Conservation (phyloP, 2,888 invertebrate species). For the Drosophila affinis region DNA sequence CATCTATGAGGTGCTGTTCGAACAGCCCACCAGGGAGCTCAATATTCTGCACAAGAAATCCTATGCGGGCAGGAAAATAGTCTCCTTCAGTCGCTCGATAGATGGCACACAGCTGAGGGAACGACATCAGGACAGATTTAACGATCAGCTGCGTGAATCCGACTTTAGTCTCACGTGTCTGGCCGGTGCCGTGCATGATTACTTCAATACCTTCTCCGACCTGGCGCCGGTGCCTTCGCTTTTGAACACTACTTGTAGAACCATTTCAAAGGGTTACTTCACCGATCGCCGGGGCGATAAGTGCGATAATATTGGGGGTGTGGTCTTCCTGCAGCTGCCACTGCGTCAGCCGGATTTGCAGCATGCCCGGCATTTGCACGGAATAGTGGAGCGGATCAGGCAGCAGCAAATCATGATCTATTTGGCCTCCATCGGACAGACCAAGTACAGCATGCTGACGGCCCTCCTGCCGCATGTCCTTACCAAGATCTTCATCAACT, state of each 20-base stretch:
- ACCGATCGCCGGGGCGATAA: slow-evolving; percentile 78
- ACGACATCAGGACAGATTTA: slow-evolving; percentile 69
- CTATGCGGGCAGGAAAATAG: slow-evolving; percentile 82
- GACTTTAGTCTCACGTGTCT: slow-evolving; percentile 81
- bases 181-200: slow-evolving; percentile 80
- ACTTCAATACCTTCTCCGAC: slow-evolving; percentile 71
- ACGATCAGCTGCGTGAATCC: slow-evolving; percentile 75
- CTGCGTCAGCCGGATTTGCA: slow-evolving; percentile 69
- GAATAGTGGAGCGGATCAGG: slow-evolving; percentile 78
- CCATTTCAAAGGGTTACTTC: slow-evolving; percentile 82
- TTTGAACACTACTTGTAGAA: slow-evolving; percentile 81
- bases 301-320: slow-evolving; percentile 81
- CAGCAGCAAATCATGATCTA: slow-evolving; percentile 82
- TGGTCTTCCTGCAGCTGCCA: slow-evolving; percentile 82
- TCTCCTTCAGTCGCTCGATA: slow-evolving; percentile 82
- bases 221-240: slow-evolving; percentile 69
- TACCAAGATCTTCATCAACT: slow-evolving; percentile 82
- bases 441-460: slow-evolving; percentile 81
- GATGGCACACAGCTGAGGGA: slow-evolving; percentile 79
- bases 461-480: slow-evolving; percentile 80
- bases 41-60: slow-evolving; percentile 82
- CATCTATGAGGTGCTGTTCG: slow-evolving; percentile 82
- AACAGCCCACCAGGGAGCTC: slow-evolving; percentile 76
- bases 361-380: slow-evolving; percentile 76
- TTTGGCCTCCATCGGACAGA: slow-evolving; percentile 82